Base-by-base conservation (phyloP, 2,113 vertebrate genomes). In the Carollia perspicillata region DNA sequence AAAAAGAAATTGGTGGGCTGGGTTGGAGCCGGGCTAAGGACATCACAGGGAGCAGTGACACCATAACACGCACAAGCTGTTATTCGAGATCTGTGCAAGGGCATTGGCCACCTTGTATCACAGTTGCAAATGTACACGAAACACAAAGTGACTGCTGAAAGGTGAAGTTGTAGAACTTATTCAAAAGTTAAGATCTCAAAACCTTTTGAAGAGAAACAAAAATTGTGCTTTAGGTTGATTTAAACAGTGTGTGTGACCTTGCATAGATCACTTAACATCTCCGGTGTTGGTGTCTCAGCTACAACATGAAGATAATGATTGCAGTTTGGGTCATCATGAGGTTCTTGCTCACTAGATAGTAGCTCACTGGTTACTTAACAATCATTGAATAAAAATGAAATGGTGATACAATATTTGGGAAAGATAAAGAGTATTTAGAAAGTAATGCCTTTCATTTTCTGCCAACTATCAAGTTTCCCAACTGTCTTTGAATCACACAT, bases 1-100 rank as follows among this genome's bases (percentile, higher is more conserved):
- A 33, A 26, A 75, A 47, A 47, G 22, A 4, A 16, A 75, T 23
- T 18, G 23, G 33, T 55, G 33, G 16, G 47, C 0, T 47, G 22
- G 0, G 17, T 30, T 53, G 28, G 10, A 81, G 53, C 3, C 37
- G 5, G 13, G 40, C 30, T 47, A 33, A 37, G 5, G 53, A 2
- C 12, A 18, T 26, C 0, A 6, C 28, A 40, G 22, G 17, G 0
- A n/a, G 4, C 33, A 20, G 35, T 3, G 8, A 51, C 0, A 6
- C 42, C 47, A 68, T 4, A 35, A 10, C 2, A 30, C 6, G 8
- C 8, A 22, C 7, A 71, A 20, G 1, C n/a, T 7, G 28, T 47
- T 33, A 14, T 26, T 22, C 75, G 58, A 78, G 47, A 79, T 68
- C 35, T 37, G 2, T 35, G 5, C 0, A 53, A 68, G 18, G 8